These are phyloP conservation scores for Odontocerum albicorne DNA, from an alignment of 2,888 invertebrate genomes.

Conservation along the genomic window DNA sequence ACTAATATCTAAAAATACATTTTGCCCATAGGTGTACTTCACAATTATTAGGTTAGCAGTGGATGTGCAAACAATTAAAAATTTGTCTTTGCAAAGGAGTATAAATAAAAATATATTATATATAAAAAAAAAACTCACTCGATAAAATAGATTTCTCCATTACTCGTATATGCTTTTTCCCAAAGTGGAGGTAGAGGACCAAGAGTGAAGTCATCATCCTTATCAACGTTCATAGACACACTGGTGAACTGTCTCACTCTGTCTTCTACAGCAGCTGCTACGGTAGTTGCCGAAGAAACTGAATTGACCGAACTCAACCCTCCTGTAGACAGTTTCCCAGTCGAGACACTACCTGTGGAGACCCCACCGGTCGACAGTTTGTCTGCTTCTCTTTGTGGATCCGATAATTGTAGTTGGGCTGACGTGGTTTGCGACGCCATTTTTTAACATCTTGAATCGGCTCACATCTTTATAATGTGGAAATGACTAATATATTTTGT, in stretches of 20 bases:
- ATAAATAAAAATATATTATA: not conserved
- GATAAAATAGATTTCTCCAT: constrained; percentile 96
- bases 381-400: constrained; percentile 26
- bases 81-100: too few species aligned
- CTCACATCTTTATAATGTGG: too few species aligned
- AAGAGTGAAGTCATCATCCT: constrained; percentile 72
- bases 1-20: too few species aligned
- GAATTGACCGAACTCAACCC: constrained; percentile 27
- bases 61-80: too few species aligned
- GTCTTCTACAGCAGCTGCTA: constrained; percentile 46
- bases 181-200: constrained; percentile 94
- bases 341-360: constrained; percentile 51
- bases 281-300: constrained; percentile 40
- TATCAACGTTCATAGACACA: constrained; percentile 58
- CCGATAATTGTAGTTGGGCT: constrained; percentile 15
- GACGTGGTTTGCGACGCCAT: constrained; percentile 12
- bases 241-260: constrained; percentile 39
- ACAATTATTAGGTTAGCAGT: too few species aligned
- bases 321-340: constrained; percentile 44
- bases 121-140: constrained; percentile 72
- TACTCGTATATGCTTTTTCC: constrained; percentile 97
- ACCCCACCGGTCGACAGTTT: constrained; percentile 44
- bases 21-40: too few species aligned
- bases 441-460: constrained; percentile 2
- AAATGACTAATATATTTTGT: too few species aligned